Percentiles rank a stretch among this genome's conserved stretches.
These are phyloP conservation scores for Philypnodon macrostomus DNA, from an alignment of 2,797 vertebrate genomes.

Conservation along the genomic window DNA sequence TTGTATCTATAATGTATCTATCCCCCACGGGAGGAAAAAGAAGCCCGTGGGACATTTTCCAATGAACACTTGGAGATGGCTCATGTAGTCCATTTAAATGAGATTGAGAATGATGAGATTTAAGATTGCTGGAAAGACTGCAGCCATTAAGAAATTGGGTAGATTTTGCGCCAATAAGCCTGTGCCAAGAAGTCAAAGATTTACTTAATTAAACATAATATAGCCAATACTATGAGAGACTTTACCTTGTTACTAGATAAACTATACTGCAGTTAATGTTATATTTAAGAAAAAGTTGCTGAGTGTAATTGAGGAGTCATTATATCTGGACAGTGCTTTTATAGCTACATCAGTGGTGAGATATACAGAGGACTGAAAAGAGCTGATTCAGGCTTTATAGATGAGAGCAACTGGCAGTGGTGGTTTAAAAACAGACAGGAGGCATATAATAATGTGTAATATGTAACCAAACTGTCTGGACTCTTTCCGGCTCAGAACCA, in stretches of 20 bases:
- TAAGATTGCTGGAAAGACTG: conserved; percentile 13
- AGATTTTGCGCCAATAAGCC: conserved; percentile 20
- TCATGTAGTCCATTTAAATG: conserved; percentile 18
- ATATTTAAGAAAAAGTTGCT: neutral
- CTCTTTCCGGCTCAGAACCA: too few relatives aligned
- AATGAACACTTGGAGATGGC: conserved; percentile 44
- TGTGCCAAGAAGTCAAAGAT: too few relatives aligned
- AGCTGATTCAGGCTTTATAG: conserved; percentile 7
- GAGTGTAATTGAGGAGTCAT: neutral
- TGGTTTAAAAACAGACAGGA: too few relatives aligned
- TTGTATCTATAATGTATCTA: conserved; percentile 48
- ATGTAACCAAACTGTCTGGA: too few relatives aligned
- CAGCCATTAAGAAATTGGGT: conserved; percentile 24
- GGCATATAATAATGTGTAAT: too few relatives aligned
- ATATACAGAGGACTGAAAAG: neutral
- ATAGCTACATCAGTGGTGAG: neutral
- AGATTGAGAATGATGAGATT: conserved; percentile 25
- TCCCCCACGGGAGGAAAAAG: conserved; percentile 13
- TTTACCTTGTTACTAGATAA: too few relatives aligned
- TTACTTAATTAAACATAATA: neutral
- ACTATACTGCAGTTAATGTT: too few relatives aligned
- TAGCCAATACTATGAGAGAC: too few relatives aligned
- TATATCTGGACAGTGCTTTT: neutral
- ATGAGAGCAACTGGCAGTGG: neutral
- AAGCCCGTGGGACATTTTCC: conserved; percentile 45